Base-by-base conservation (phyloP, 1,140 invertebrate genomes). In the Heliconius nattereri region DNA sequence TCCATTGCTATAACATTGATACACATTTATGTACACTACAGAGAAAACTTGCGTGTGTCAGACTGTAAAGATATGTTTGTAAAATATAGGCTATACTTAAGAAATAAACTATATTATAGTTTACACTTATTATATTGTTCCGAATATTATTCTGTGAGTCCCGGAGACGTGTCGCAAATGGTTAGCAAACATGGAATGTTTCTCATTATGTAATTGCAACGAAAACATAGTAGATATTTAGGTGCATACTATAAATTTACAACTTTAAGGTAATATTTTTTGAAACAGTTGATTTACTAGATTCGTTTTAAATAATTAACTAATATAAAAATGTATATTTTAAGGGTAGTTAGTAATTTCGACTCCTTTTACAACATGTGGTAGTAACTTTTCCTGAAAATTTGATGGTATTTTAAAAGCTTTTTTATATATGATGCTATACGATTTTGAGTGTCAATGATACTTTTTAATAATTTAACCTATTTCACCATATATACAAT, bases 31-130 rank as follows among this genome's bases (percentile, higher is more conserved):
- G 89, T 93, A 93, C 90, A 94, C 92, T 94, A 94, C 92, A 94
- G 85, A 91, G 92, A 94, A 94, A 94, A 94, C 92, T 94, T 93
- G 92, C 92, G 90, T 92, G 90, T 90, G 84, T 92, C 91, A 92
- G 90, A 91, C 90, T 92, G 90, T 87, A 89, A 85, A 92, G 91
- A 92, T 93, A 94, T 92, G 91, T 92, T 89, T 93, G 88, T 90
- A 89, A 86, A 87, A 87, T 87, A 90, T 89, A 90, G 87, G 85
- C 87, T 93, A 91, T 91, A 91, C 90, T 92, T 94, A 92, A 85
- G 88, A 91, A 91, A 92, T 92, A 92, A 90, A 91, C 85, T 86
- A 90, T 90, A 78, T 60, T 78, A 90, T 87, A 92, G 84, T 88
- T 85, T 86, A 87, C 78, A 91, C 87, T 90, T 90, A 80, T 86